These are phyloP conservation scores for Ornithoptera priamus DNA, from an alignment of 2,888 invertebrate species.

Conservation along the genomic window DNA sequence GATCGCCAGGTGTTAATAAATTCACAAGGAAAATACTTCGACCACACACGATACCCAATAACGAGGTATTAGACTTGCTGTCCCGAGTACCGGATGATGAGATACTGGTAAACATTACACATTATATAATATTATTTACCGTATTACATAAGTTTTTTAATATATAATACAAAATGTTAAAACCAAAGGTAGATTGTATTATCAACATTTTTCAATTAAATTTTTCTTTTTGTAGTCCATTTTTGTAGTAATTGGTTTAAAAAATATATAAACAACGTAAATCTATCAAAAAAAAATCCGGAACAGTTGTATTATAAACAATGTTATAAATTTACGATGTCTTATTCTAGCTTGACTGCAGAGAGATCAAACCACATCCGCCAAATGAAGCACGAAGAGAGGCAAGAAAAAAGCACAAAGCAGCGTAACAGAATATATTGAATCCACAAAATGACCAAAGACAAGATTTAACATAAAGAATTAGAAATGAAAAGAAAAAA, in stretches of 20 bases:
- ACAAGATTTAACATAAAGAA: background rate
- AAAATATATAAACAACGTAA: background rate
- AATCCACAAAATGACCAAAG: background rate
- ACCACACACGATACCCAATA: slow-evolving; percentile 97
- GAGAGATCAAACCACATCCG: slow-evolving; percentile 84
- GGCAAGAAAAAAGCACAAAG: slow-evolving; percentile 84
- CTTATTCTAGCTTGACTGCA: slow-evolving; percentile 81
- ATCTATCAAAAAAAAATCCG: background rate
- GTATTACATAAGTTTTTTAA: too few relatives aligned
- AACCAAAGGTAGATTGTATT: too few relatives aligned
- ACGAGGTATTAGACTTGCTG: slow-evolving; percentile 96
- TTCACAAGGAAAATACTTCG: slow-evolving; percentile 95
- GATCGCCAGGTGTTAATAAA: slow-evolving; percentile 86
- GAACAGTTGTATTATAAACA: background rate
- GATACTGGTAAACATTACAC: slow-evolving; percentile 86
- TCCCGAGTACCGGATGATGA: slow-evolving; percentile 97
- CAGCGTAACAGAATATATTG: slow-evolving; percentile 74
- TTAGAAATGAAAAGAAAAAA: background rate
- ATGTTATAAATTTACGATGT: slow-evolving; percentile 5
- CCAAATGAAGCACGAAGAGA: slow-evolving; percentile 78
- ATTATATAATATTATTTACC: background rate
- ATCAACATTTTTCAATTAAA: too few relatives aligned
- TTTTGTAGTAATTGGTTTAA: too few relatives aligned
- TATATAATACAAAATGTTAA: background rate
- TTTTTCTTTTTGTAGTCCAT: too few relatives aligned